Base-by-base conservation (phyloP, 1,140 invertebrate genomes). In the Drosophila micromelanica region DNA sequence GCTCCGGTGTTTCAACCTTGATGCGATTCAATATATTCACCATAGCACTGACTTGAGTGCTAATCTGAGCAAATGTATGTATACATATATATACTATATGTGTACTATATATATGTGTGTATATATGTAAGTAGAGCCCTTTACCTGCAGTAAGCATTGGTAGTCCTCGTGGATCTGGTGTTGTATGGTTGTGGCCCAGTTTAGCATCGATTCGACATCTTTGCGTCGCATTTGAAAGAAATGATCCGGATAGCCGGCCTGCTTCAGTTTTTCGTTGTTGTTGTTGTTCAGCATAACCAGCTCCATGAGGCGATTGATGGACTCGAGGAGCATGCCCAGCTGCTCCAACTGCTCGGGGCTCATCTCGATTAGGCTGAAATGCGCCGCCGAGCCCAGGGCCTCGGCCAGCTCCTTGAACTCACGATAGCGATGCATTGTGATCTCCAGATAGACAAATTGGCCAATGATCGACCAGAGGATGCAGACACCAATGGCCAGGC, bases 351-450 rank as follows among this genome's bases (percentile, higher is more conserved):
- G 27, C 1, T 5, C 15, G 1, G 0, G 0, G 8, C 13, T 4
- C 49, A 52, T 52, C 2, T 35, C 30, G 9, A 8, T 3, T 0
- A 52, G 13, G 13, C 13, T 11, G n/a, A 51, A 32, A 6, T 4
- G 13, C 1, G 30, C 27, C 27, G 17, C 48, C 27, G n/a, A 9
- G 2, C 27, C 49, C 1, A 52, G 8, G 0, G 13, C 30, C 30
- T 35, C 0, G 13, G 49, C 20, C 32, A 71, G 57, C 15, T 71
- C 72, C 2, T n/a, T 35, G 1, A 30, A 23, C 15, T 57, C 57
- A 8, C 57, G 38, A 49, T 32, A 74, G 12, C 72, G 67, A 56
- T 71, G 59, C 72, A 74, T 74, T 0, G 42, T 51, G 2, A 71
- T 57, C 2, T 52, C 49, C 27, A 52, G 8, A 1, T 11, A 5